Evolutionary conservation across 2,888 invertebrate species (phyloP), one percentile per base, ranked within the genome.

Genomic region (Tenthredo scrophulariae): DNA sequence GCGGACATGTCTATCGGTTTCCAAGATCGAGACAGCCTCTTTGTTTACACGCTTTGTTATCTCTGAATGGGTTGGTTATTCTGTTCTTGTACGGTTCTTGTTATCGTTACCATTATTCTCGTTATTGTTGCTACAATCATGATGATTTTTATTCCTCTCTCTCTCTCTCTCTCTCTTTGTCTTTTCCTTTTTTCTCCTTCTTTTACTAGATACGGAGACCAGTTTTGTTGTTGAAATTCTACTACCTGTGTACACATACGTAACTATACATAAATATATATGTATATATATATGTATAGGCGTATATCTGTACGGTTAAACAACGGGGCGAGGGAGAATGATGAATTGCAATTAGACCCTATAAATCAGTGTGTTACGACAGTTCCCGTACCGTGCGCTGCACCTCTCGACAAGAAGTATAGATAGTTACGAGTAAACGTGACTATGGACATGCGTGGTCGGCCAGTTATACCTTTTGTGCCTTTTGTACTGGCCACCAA

Each of bases 291-390:
- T 7, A 2, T 10, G 7, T 7, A 7, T 10, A 10, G 9, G 9
- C 26, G 9, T n/a, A 26, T 62, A 10, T 62, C 22, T 33, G 6
- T 6, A 33, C 10, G 67, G 67, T 33, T 33, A 84, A 84, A 87
- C 85, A 82, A 87, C 75, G 87, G 86, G 89, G 88, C 86, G 87
- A 88, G 89, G 87, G 88, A 87, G 86, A 91, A 90, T 90, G 91
- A 91, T 90, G 90, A 89, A 91, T 91, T 90, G 88, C 89, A 89
- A 90, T 90, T 90, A 80, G 89, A 89, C 89, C 89, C 91, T 88
- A 90, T 91, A 90, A 90, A 91, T 91, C 91, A 90, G 58, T 40
- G 58, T 62, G 85, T 88, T 88, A 88, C 88, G 89, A 90, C 90
- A 90, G 89, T 80, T 62, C 88, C 89, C 89, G 90, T 91, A 89